A percentile compares a stretch with the other conserved stretches of the same genome.
Conservation (phyloP, 2,888 invertebrate species). For the Clivina fossor region DNA sequence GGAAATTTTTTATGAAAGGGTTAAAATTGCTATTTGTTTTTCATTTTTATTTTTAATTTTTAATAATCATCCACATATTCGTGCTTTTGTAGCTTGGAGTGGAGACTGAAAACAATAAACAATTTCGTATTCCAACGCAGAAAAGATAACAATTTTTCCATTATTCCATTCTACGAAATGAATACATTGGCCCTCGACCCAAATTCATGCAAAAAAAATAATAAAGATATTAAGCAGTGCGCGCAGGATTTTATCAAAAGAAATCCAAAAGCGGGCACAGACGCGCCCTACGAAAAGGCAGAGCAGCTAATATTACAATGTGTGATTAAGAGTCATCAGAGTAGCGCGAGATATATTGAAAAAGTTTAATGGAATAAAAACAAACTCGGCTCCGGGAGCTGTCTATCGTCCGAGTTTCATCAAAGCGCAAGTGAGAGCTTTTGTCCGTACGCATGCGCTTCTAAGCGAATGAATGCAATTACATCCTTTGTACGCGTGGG, state of each 20-base stretch:
- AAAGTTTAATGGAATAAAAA: slow-evolving; percentile 27
- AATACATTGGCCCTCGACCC: neutral
- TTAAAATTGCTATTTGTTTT: too few relatives aligned
- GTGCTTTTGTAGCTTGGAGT: too few relatives aligned
- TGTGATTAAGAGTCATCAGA: slow-evolving; percentile 16
- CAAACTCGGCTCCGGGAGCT: slow-evolving; percentile 10
- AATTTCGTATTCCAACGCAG: too few relatives aligned
- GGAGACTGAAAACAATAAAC: too few relatives aligned
- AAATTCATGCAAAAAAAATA: slow-evolving; percentile 1
- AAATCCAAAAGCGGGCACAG: slow-evolving; percentile 5
- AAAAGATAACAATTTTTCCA: too few relatives aligned
- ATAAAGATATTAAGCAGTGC: slow-evolving; percentile 22
- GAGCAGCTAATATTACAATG: slow-evolving; percentile 20
- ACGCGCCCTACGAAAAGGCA: too few relatives aligned
- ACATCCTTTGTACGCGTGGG: slow-evolving; percentile 39
- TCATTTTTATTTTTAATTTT: too few relatives aligned
- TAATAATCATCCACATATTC: too few relatives aligned
- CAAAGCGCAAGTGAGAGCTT: slow-evolving; percentile 1
- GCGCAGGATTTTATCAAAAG: slow-evolving; percentile 17
- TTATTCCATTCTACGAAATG: neutral
- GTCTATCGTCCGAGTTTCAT: slow-evolving; percentile 5
- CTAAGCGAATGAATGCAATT: slow-evolving; percentile 38
- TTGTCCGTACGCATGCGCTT: slow-evolving; percentile 31
- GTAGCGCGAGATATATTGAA: slow-evolving; percentile 14
- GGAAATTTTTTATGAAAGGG: too few relatives aligned